Evolutionary conservation across 2,797 vertebrate species (phyloP).

Genomic region (Epinephelus awoara): DNA sequence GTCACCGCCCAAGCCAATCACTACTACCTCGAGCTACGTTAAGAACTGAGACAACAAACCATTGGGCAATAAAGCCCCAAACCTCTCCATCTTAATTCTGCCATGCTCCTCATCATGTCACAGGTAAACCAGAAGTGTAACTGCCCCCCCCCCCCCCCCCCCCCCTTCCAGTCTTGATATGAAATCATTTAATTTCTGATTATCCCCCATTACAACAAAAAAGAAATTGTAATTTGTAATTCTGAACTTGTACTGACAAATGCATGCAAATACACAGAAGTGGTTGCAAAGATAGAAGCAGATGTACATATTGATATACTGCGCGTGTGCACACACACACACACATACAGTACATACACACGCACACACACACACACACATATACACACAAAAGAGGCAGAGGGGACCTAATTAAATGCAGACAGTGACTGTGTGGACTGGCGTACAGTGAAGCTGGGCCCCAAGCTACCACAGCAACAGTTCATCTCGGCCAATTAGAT

Average conservation of each 20-base stretch:
- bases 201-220: not conserved
- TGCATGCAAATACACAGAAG: slow-evolving; percentile 21
- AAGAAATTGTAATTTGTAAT: slow-evolving; percentile 21
- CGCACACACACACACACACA: slow-evolving; percentile 30
- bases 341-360: slow-evolving; percentile 35
- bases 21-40: slow-evolving; percentile 44
- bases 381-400: slow-evolving; percentile 58
- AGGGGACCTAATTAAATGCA: slow-evolving; percentile 83
- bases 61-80: slow-evolving; percentile 44
- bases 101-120: slow-evolving; percentile 32
- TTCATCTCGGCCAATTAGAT: slow-evolving; percentile 86
- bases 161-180: not conserved
- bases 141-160: not conserved
- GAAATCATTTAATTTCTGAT: slow-evolving; percentile 19
- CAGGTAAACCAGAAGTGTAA: slow-evolving; percentile 14
- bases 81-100: slow-evolving; percentile 59
- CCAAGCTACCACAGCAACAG: slow-evolving; percentile 82
- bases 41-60: slow-evolving; percentile 74
- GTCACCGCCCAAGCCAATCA: slow-evolving; percentile 69
- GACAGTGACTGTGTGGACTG: slow-evolving; percentile 74
- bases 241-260: slow-evolving; percentile 16
- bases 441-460: slow-evolving; percentile 72
- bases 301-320: slow-evolving; percentile 55
- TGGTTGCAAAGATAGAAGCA: slow-evolving; percentile 24
- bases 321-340: slow-evolving; percentile 17